Conservation (phyloP, 2,888 invertebrate species). For the Plagodis dolabraria region DNA sequence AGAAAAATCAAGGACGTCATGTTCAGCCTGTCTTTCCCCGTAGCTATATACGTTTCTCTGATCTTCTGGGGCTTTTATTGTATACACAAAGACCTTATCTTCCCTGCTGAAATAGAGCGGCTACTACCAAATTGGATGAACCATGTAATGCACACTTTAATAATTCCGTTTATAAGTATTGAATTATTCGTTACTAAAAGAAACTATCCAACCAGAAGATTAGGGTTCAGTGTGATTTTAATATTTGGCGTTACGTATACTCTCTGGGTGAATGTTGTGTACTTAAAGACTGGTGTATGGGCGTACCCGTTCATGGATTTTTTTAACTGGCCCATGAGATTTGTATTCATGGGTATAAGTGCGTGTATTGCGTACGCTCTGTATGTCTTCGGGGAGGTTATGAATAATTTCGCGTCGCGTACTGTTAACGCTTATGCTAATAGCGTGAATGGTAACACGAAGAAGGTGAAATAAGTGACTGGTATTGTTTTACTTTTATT, state of each 20-base stretch:
- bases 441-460: conserved; percentile 38
- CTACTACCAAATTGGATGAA: conserved; percentile 95
- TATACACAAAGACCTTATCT: conserved; percentile 94
- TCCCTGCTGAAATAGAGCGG: conserved; percentile 91
- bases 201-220: conserved; percentile 88
- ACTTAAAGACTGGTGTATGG: conserved; percentile 90
- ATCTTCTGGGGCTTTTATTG: conserved; percentile 94
- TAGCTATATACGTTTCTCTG: conserved; percentile 91
- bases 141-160: conserved; percentile 94
- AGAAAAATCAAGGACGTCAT: conserved; percentile 87
- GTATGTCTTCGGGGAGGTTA: conserved; percentile 89
- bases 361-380: conserved; percentile 82
- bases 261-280: conserved; percentile 89
- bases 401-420: conserved; percentile 88
- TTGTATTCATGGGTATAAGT: conserved; percentile 87
- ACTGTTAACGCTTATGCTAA: conserved; percentile 48
- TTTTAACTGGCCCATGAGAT: conserved; percentile 87
- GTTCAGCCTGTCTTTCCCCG: conserved; percentile 89
- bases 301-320: conserved; percentile 94
- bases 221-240: conserved; percentile 84
- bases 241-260: conserved; percentile 87
- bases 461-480: conserved; percentile 2
- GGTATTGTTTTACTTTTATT: neutral
- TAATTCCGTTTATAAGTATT: conserved; percentile 89
- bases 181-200: conserved; percentile 90